A percentile compares a stretch with the other conserved stretches of the same genome.
These are phyloP conservation scores for Drosophila sp. DNA, from an alignment of 1,140 invertebrate species.

Conservation along the genomic window DNA sequence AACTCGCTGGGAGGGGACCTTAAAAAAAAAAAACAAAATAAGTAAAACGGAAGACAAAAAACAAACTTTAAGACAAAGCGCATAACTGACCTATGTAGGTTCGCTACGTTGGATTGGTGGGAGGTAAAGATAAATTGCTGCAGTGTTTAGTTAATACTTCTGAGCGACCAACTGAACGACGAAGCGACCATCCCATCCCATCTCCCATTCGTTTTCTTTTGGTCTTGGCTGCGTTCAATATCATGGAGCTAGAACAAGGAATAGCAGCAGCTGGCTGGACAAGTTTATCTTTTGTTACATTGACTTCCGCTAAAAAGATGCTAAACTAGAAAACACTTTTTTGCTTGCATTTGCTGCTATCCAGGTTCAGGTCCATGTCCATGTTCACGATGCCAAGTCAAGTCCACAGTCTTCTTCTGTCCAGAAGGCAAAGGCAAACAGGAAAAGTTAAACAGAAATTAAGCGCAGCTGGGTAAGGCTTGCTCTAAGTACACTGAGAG, in stretches of 20 bases:
- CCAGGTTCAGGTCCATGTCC: conserved; percentile 42
- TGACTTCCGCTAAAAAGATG: conserved; percentile 77
- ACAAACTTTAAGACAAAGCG: conserved; percentile 72
- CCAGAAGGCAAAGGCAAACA: conserved; percentile 33
- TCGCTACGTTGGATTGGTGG: conserved; percentile 28
- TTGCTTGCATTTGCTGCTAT: conserved; percentile 34
- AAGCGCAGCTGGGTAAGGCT: conserved; percentile 73
- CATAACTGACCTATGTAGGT: conserved; percentile 63
- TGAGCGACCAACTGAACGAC: conserved; percentile 23
- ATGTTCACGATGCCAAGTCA: conserved; percentile 6
- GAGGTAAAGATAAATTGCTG: conserved; percentile 70
- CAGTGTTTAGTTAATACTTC: conserved; percentile 78
- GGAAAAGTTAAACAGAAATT: conserved; percentile 77
- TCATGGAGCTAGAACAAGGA: conserved; percentile 38
- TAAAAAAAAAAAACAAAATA: conserved; percentile 3
- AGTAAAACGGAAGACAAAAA: conserved; percentile 35
- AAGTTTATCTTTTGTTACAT: conserved; percentile 81
- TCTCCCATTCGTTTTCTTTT: conserved; percentile 19
- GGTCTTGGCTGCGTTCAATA: conserved; percentile 49
- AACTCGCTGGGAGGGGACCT: background rate
- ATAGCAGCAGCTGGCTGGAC: conserved; percentile 68
- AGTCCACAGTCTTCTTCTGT: conserved; percentile 7
- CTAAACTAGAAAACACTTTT: conserved; percentile 67
- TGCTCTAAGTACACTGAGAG: conserved; percentile 27
- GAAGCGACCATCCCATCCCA: background rate